These are phyloP conservation scores for Phenacoccus solenopsis DNA, from an alignment of 1,140 invertebrate species.

Conservation along the genomic window DNA sequence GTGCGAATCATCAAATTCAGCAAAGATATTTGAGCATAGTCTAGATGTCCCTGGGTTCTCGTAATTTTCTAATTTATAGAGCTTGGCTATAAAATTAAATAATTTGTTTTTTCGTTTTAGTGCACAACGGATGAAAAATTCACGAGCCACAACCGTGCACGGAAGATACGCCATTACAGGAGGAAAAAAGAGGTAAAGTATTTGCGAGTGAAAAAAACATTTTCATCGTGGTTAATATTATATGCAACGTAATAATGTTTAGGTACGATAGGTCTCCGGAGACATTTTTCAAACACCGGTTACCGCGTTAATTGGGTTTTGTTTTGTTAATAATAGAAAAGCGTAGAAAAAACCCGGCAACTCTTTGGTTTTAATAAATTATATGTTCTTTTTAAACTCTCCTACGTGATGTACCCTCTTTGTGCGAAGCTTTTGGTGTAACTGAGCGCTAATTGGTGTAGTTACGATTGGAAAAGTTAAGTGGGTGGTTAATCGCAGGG, in stretches of 20 bases:
- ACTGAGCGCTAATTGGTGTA: too few species aligned
- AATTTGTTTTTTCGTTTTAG: background rate
- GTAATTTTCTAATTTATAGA: too few species aligned
- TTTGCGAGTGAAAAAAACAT: background rate
- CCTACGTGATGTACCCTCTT: too few species aligned
- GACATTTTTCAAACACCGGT: background rate
- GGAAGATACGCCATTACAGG: too few species aligned
- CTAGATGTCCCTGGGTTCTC: too few species aligned
- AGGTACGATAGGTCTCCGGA: background rate
- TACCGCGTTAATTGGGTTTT: slow-evolving; percentile 1
- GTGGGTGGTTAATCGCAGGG: too few species aligned
- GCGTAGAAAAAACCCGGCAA: background rate
- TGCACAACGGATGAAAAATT: background rate
- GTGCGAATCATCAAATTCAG: too few species aligned
- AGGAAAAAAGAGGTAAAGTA: background rate
- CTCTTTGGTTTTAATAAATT: slow-evolving; percentile 3
- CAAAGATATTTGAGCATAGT: too few species aligned
- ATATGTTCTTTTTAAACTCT: background rate
- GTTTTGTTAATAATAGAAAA: background rate
- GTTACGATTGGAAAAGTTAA: too few species aligned
- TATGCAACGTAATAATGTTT: background rate
- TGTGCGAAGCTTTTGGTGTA: too few species aligned
- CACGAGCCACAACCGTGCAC: background rate
- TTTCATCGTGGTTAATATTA: background rate
- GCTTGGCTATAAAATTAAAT: too few species aligned